A percentile compares a stretch with the other conserved stretches of the same genome.
phyloP scores from a whole-genome alignment of 2,113 vertebrate species.

The Eurystomus gularis region DNA sequence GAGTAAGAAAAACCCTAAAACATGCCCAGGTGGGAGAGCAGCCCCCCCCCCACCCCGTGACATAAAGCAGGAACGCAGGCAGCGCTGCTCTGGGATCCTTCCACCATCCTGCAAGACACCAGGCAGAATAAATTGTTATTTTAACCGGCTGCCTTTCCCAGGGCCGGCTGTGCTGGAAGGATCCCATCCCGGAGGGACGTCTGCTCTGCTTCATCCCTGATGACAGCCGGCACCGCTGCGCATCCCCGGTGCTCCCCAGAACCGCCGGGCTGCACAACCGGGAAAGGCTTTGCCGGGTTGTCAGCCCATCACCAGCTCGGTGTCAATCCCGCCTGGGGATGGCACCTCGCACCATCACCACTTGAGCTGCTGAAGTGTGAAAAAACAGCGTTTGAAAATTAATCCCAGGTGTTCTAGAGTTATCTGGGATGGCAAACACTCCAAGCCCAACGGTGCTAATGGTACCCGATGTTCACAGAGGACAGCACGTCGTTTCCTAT shows the following conservation, averaged over 20 bases:
- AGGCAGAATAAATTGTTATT: constrained; percentile 57
- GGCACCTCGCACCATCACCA: accelerated
- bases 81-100: constrained; percentile 34
- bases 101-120: background rate
- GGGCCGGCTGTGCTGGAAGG: background rate
- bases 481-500: no score
- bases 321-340: background rate
- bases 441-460: background rate
- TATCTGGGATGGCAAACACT: background rate
- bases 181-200: background rate
- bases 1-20: background rate
- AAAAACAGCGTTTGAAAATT: accelerated
- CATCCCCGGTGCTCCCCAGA: accelerated
- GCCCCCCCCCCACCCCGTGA: background rate
- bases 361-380: background rate
- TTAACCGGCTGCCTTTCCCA: constrained; percentile 32
- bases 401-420: accelerated
- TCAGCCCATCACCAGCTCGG: background rate
- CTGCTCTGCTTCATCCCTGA: background rate
- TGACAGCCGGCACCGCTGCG: background rate
- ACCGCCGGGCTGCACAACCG: accelerated
- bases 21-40: background rate
- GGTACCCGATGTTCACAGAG: background rate
- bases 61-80: constrained; percentile 2
- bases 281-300: background rate